These are phyloP conservation scores for Diadema setosum DNA, from an alignment of 35 echinoderm and acorn worm species.

Conservation along the genomic window DNA sequence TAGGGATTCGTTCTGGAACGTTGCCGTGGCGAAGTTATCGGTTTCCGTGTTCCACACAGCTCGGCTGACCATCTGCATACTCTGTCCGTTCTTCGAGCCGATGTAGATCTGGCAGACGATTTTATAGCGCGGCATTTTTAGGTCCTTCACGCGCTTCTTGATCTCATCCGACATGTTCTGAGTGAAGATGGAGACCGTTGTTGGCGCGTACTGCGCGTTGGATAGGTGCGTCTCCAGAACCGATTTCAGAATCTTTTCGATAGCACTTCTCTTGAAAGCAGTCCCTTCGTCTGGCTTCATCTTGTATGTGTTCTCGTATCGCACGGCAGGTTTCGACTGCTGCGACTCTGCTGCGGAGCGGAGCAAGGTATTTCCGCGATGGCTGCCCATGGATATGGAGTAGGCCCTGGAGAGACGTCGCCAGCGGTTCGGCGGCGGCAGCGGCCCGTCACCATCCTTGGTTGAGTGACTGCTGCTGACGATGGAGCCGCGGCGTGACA, in stretches of 20 bases:
- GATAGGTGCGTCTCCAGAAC: constrained; percentile 55
- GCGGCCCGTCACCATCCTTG: background rate
- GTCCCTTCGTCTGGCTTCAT: constrained; percentile 74
- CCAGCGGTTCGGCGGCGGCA: background rate
- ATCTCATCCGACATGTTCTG: constrained; percentile 84
- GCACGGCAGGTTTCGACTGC: constrained; percentile 42
- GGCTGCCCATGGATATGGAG: constrained; percentile 16
- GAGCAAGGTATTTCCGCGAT: background rate
- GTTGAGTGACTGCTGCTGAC: constrained; percentile 22
- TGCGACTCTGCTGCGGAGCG: constrained; percentile 36
- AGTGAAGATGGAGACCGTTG: constrained; percentile 59
- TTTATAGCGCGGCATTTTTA: constrained; percentile 88
- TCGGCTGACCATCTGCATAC: constrained; percentile 81
- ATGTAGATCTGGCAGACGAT: constrained; percentile 80
- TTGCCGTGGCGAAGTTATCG: constrained; percentile 63
- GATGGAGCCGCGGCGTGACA: constrained; percentile 63
- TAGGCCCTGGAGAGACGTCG: constrained; percentile 68
- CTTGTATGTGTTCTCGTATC: constrained; percentile 91
- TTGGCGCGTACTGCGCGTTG: constrained; percentile 60
- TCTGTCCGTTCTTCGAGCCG: constrained; percentile 69
- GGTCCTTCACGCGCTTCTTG: constrained; percentile 75
- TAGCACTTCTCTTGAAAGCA: constrained; percentile 31
- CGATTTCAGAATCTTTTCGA: constrained; percentile 34
- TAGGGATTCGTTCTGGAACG: constrained; percentile 52
- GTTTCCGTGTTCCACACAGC: constrained; percentile 89